Conservation (phyloP, 1,140 invertebrate genomes). For the Glomeris maerens region DNA sequence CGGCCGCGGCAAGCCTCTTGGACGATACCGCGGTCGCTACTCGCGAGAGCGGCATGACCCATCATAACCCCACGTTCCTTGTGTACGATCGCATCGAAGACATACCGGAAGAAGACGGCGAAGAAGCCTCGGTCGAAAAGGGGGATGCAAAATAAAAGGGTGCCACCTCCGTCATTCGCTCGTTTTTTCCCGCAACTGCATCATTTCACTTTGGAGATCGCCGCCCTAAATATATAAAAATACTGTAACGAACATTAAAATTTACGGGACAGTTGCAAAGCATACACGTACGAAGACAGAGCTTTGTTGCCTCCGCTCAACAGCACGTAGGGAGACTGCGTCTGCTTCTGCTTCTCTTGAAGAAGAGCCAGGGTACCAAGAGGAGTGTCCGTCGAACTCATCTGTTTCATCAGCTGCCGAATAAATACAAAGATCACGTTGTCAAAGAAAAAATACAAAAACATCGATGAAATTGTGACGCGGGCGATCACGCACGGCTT, state of each 20-base stretch:
- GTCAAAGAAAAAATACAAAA: neutral
- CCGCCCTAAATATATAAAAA: too few relatives aligned
- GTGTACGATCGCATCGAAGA: neutral
- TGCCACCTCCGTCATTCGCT: too few relatives aligned
- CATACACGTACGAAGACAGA: conserved; percentile 4
- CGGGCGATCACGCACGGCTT: conserved; percentile 43
- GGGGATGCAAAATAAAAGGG: too few relatives aligned
- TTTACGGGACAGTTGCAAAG: too few relatives aligned
- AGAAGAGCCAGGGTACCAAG: conserved; percentile 83
- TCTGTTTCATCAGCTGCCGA: conserved; percentile 82
- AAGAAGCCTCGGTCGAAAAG: too few relatives aligned
- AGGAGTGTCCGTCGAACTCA: conserved; percentile 97
- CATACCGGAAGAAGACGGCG: conserved; percentile 1
- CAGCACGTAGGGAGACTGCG: conserved; percentile 86
- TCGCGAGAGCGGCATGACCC: too few relatives aligned
- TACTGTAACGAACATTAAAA: too few relatives aligned
- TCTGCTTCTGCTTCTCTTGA: conserved; percentile 91
- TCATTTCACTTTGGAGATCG: too few relatives aligned
- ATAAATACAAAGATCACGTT: neutral
- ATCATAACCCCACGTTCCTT: neutral
- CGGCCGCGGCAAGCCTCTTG: too few relatives aligned
- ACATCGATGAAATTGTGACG: neutral
- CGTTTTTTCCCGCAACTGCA: too few relatives aligned
- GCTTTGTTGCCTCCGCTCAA: conserved; percentile 61
- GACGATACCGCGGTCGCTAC: too few relatives aligned